A percentile compares a stretch with the other conserved stretches of the same genome.
Evolutionary conservation across 2,113 vertebrate genomes (phyloP).

Genomic region (Ellobius talpinus): DNA sequence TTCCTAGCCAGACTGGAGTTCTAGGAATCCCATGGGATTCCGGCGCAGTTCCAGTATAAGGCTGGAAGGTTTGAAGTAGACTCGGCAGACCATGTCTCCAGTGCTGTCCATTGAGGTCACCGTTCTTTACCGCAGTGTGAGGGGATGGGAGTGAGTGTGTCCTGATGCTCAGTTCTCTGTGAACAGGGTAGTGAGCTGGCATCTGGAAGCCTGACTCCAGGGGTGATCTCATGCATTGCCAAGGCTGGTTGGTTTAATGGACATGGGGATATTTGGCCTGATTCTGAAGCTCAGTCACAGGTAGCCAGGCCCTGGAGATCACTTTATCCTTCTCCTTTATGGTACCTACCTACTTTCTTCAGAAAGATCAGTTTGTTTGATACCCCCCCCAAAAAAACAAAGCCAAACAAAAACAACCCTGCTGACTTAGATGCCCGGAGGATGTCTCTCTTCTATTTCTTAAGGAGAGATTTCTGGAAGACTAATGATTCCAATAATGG

Average conservation of each 20-base stretch:
- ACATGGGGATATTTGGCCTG: not conserved
- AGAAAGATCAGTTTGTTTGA: not conserved
- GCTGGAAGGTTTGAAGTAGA: constrained; percentile 11
- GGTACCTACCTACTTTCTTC: not conserved
- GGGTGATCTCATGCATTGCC: not conserved
- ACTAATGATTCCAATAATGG: not conserved
- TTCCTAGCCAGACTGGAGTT: not conserved
- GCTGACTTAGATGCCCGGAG: not conserved
- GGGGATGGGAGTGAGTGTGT: not conserved
- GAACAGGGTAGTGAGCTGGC: not conserved
- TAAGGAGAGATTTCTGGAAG: constrained; percentile 31
- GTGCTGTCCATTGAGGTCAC: not conserved
- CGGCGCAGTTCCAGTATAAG: not conserved
- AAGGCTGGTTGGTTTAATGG: constrained; percentile 1
- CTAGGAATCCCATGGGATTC: not conserved
- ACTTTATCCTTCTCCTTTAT: not conserved
- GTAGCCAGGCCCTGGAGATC: not conserved
- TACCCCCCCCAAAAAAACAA: not conserved
- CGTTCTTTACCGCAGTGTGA: not conserved
- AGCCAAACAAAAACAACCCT: not conserved
- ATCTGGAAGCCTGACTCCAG: not conserved
- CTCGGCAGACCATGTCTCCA: not conserved
- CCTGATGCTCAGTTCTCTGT: not conserved
- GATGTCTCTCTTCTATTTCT: not conserved
- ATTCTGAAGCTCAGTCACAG: not conserved